Base-by-base conservation (phyloP, 2,797 vertebrate genomes). In the Sebastes aleutianus region DNA sequence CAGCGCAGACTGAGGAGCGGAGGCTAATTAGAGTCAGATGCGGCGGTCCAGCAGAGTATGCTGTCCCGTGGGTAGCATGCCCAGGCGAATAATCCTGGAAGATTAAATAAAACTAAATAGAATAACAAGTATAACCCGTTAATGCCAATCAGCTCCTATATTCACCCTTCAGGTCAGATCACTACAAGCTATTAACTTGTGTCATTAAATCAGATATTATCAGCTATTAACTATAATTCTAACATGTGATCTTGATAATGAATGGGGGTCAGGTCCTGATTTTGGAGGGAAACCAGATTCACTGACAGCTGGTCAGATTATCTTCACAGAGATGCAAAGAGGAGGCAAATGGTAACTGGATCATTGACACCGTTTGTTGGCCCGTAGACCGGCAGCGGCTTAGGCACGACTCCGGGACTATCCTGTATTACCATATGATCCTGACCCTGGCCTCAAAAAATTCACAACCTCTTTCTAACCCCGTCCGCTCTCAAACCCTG, bases 281-380 rank as follows among this genome's bases (percentile, higher is more conserved):
- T 91, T 90, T 76, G 76, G 78, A 86, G 83, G 83, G 80, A 89
- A 92, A 89, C 76, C 84, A 80, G 83, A 86, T 70, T 89, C 78
- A 70, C 32, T 64, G 86, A 90, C 92, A 94, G 88, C 89, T 91
- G 92, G 80, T 57, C 39, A 88, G 87, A 89, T 92, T 89, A 74
- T 78, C 87, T 93, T 91, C 85, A 88, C 89, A 87, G 80, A 76
- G 81, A 92, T 88, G 84, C 58, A 89, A 85, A 87, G 77, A 88
- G 73, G 80, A 89, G 89, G 85, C 89, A 93, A 92, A 93, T 87
- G 85, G 89, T 89, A 93, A 93, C 88, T 81, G 91, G 89, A 94
- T 95, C 92, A 87, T 80, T 89, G 87, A 91, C 89, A 89, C 92
- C 24, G 70, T 87, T 87, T 22, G 68, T 87, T 87, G 87, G 84